Evolutionary conservation across 2,797 vertebrate genomes (phyloP).

Genomic region (Oreortyx pictus): DNA sequence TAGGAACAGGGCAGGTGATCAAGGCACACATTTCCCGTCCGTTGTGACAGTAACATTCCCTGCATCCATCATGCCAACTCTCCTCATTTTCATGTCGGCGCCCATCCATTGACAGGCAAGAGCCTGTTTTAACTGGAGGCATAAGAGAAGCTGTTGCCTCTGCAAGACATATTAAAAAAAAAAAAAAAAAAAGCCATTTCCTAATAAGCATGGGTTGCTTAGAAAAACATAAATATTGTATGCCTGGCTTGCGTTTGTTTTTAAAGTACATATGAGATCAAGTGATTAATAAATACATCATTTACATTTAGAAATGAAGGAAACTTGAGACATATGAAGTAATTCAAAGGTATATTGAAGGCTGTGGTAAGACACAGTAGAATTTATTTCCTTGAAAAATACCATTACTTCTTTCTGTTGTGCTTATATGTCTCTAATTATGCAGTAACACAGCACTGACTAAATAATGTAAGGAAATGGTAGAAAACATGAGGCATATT

Average conservation of each 20-base stretch:
- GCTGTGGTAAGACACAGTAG: not conserved
- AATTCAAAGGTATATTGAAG: not conserved
- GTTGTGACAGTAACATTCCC: conserved; percentile 89
- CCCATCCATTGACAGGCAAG: conserved; percentile 90
- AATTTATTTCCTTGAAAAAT: not conserved
- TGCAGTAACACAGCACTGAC: not conserved
- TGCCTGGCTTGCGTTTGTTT: not conserved
- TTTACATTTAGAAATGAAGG: not conserved
- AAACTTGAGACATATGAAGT: not conserved
- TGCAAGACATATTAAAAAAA: conserved; percentile 63
- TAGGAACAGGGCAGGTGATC: conserved; percentile 89
- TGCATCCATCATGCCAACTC: conserved; percentile 91
- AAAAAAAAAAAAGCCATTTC: not conserved
- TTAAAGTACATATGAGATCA: not conserved
- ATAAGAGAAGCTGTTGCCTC: conserved; percentile 78
- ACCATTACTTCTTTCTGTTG: not conserved
- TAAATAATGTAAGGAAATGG: not conserved
- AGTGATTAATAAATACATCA: not conserved
- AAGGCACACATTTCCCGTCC: conserved; percentile 91
- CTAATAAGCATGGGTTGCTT: conserved; percentile 5
- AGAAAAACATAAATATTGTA: not conserved
- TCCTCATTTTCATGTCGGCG: conserved; percentile 87
- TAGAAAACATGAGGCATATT: not conserved
- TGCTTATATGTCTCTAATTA: not conserved
- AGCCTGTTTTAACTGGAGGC: conserved; percentile 82